Base-by-base conservation (phyloP, 2,797 vertebrate genomes). In the Sciaenops ocellatus region DNA sequence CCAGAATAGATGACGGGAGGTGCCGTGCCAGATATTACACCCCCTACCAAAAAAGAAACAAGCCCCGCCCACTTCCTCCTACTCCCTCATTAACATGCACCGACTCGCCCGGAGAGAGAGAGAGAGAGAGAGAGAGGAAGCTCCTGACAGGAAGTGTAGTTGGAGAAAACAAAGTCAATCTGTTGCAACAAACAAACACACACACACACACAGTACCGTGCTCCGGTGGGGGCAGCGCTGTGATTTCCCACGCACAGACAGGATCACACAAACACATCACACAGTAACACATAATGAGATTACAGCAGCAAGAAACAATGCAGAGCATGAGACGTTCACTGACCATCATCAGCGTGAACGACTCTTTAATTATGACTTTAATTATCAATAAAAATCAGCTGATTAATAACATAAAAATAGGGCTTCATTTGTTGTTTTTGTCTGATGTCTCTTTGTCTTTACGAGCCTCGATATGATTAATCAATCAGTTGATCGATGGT, bases 131-230 rank as follows among this genome's bases (percentile, higher is more conserved):
- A 66, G 67, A 69, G 79, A 78, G 81, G 78, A 78, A 72, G 87
- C 78, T 79, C 52, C 79, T 63, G 90, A 85, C 90, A 94, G 93
- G 91, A 94, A 92, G 87, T 93, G n/a, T 50, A 88, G 76, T 77
- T 72, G 67, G 38, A 77, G 57, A 84, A 88, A 85, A 89, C 85
- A 85, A 87, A 88, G 78, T 87, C 62, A 81, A 78, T 83, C 76
- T 69, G 55, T 78, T 83, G 73, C 62, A 74, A 51, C 65, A 68
- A 4, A 79, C 55, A 80, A 51, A 61, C 28, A 50, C 30, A 61
- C 41, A 41, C 38, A 55, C 59, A 42, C 20, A 61, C 26, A 66
- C 42, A 47, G 17, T 1, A 26, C 10, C 0, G 1, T 1, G 6
- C 50, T 20, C n/a, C 2, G 0, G 5, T 6, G 6, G 30, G 6